Conservation (phyloP, 2,888 invertebrate genomes). For the Leptura quadrifasciata region DNA sequence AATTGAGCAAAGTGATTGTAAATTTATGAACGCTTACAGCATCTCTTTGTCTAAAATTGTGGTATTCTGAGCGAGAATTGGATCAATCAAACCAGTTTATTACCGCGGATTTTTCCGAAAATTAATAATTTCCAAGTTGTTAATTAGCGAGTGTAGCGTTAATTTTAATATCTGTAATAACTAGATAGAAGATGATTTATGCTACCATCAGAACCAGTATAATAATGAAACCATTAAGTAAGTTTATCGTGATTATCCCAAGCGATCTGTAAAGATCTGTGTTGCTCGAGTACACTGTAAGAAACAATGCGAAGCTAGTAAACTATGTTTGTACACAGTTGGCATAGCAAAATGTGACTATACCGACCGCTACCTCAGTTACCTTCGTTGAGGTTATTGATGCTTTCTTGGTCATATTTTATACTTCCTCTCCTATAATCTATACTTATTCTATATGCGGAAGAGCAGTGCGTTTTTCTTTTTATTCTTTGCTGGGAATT, state of each 20-base stretch:
- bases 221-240: constrained; percentile 68
- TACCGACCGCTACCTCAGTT: constrained; percentile 63
- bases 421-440: constrained; percentile 58
- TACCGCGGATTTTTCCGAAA: constrained; percentile 43
- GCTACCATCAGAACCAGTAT: constrained; percentile 65
- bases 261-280: constrained; percentile 63
- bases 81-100: constrained; percentile 33
- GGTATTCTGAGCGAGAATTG: constrained; percentile 16
- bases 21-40: background rate
- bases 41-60: background rate
- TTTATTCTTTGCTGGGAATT: constrained; percentile 18
- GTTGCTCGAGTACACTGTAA: constrained; percentile 52
- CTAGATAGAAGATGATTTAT: constrained; percentile 63
- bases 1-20: background rate
- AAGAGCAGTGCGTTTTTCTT: constrained; percentile 41
- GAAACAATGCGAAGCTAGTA: constrained; percentile 63
- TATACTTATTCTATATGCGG: constrained; percentile 55
- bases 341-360: constrained; percentile 57
- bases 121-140: constrained; percentile 51
- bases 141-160: constrained; percentile 61
- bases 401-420: constrained; percentile 59
- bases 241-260: constrained; percentile 66
- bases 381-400: constrained; percentile 60
- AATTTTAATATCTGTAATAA: constrained; percentile 65
- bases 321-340: constrained; percentile 52